A percentile compares a stretch with the other conserved stretches of the same genome.
Conservation (phyloP, 2,797 vertebrate genomes). For the Macropodus opercularis region DNA sequence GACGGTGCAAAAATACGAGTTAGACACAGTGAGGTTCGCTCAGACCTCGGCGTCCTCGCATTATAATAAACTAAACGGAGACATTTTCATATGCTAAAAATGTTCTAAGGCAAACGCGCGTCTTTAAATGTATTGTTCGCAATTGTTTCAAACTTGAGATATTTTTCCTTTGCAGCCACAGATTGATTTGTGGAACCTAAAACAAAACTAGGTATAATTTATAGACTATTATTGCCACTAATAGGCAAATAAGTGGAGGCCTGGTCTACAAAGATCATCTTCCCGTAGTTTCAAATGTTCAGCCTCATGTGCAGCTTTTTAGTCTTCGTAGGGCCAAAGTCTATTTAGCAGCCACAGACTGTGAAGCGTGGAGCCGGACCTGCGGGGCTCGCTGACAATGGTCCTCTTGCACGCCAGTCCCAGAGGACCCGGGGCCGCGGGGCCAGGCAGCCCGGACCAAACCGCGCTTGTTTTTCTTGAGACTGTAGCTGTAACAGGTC, state of each 20-base stretch:
- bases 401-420: conserved; percentile 81
- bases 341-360: conserved; percentile 52
- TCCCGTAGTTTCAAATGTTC: background rate
- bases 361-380: conserved; percentile 57
- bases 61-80: no score
- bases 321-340: conserved; percentile 25
- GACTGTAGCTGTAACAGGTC: conserved; percentile 60
- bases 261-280: no score
- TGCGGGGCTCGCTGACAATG: conserved; percentile 76
- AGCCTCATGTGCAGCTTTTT: background rate
- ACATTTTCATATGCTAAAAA: no score
- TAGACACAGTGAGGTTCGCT: background rate
- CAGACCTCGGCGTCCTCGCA: no score
- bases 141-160: no score
- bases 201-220: no score
- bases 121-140: no score
- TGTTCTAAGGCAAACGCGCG: no score
- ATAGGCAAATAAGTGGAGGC: no score
- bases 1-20: background rate
- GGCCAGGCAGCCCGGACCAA: conserved; percentile 64
- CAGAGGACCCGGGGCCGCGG: conserved; percentile 67
- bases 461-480: conserved; percentile 68
- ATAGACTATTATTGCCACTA: no score
- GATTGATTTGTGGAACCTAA: no score
- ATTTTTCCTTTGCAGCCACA: no score